These are phyloP conservation scores for Lineus longissimus DNA, from an alignment of 1,140 invertebrate genomes.

Conservation along the genomic window DNA sequence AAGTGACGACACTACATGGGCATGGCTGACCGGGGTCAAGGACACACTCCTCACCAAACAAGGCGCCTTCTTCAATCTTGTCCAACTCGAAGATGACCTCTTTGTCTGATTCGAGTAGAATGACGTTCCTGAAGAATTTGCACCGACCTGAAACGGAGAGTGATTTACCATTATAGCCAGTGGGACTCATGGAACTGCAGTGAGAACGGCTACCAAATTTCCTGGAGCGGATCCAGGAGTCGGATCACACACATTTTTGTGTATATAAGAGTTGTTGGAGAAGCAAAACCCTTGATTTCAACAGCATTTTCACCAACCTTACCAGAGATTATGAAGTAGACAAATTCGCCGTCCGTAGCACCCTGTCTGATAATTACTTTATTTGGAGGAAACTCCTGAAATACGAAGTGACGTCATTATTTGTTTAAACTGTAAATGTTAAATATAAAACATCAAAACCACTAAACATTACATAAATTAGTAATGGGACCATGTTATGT, in stretches of 20 bases:
- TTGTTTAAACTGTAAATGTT: no score
- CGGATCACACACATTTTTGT: no score
- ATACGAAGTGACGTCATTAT: not conserved
- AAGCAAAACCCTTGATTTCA: no score
- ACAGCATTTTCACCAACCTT: slow-evolving; percentile 1
- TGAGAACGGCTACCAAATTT: not conserved
- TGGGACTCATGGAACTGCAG: not conserved
- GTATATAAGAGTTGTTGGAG: no score
- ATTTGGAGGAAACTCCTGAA: slow-evolving; percentile 37
- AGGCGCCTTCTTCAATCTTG: not conserved
- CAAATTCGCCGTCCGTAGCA: slow-evolving; percentile 25
- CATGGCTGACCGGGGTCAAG: no score
- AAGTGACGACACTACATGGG: no score
- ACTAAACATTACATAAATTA: no score
- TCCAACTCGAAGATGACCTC: slow-evolving; percentile 11
- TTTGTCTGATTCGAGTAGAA: slow-evolving; percentile 33
- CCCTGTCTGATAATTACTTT: slow-evolving; percentile 28
- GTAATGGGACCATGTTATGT: no score
- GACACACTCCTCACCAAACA: no score
- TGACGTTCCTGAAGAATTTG: slow-evolving; percentile 28
- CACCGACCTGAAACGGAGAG: slow-evolving; percentile 29
- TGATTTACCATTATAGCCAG: not conserved
- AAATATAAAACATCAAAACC: no score
- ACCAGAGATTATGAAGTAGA: slow-evolving; percentile 35
- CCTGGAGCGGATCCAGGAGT: not conserved